Evolutionary conservation across 53 echinoderm and acorn worm genomes (phyloP).

Genomic region (Echinarachnius parma): DNA sequence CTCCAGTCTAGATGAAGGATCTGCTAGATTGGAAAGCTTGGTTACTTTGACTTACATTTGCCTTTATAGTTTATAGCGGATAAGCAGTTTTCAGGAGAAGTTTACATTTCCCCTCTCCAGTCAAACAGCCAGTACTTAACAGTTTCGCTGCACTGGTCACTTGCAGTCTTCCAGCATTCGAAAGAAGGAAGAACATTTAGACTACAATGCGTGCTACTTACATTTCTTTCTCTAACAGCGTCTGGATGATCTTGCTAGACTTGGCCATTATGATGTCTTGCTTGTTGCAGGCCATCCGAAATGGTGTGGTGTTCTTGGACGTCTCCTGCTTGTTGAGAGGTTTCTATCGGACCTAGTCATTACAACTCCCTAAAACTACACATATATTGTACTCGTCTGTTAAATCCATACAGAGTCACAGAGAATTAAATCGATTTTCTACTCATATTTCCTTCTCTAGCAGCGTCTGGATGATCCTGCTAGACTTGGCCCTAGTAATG

Average conservation of each 20-base stretch:
- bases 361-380: too few species aligned
- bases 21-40: too few species aligned
- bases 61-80: too few species aligned
- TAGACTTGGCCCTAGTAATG: conserved; percentile 76
- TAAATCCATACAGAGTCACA: too few species aligned
- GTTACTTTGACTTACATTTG: too few species aligned
- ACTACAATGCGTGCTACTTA: too few species aligned
- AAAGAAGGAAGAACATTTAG: neutral
- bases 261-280: conserved; percentile 75
- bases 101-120: conserved; percentile 29
- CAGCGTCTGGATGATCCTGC: conserved; percentile 75
- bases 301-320: conserved; percentile 14
- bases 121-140: conserved; percentile 59
- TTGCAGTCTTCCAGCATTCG: conserved; percentile 60
- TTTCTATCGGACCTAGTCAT: too few species aligned
- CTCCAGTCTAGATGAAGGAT: too few species aligned
- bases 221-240: conserved; percentile 86
- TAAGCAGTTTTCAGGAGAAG: too few species aligned
- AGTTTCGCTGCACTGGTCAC: conserved; percentile 67
- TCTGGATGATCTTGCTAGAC: conserved; percentile 71
- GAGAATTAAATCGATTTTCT: too few species aligned
- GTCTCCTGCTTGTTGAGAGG: conserved; percentile 57
- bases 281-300: conserved; percentile 82
- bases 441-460: conserved; percentile 97
- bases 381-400: too few species aligned